Base-by-base conservation (phyloP, 2,113 vertebrate genomes). In the Pteropus alecto region DNA sequence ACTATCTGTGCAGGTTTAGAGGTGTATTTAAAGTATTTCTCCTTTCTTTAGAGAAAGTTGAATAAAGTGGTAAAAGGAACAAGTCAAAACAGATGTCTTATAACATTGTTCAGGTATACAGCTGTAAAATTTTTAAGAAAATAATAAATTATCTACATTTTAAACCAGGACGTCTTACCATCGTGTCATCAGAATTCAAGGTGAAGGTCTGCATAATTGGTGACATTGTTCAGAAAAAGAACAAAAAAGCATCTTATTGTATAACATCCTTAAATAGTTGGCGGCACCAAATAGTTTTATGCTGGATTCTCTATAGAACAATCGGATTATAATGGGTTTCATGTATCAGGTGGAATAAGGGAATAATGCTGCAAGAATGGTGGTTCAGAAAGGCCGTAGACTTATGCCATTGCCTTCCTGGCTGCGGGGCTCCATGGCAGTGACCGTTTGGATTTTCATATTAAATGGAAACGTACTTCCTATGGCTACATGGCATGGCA, bases 11-110 rank as follows among this genome's bases (percentile, higher is more conserved):
- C 79, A 94, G 73, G 87, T 94, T 96, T 94, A 58, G 68, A 91
- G 79, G 93, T 96, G 30, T 60, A 68, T 70, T 70, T 89, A 41
- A 95, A 96, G 51, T 87, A 93, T 76, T 83, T 90, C 41, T 86
- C 7, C n/a, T 84, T 86, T 93, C 77, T 96, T 96, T 51, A 79
- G 24, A 95, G 79, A 92, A 79, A 94, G 70, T 70, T 83, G 41
- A 82, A 79, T 68, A 93, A 91, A 93, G 38, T 88, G 7, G 43
- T 54, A 91, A 93, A 96, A 96, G 35, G 24, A 85, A 71, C 41
- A 91, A 61, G 14, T 85, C 85, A 88, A 93, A 94, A 84, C 60
- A 61, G 41, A 54, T 33, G 9, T 92, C n/a, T 88, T 71, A 41
- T 74, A 77, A 68, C 19, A 92, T 41, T 79, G 65, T 56, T 54